Base-by-base conservation (phyloP, 2,888 invertebrate species). In the Caenorhabditis drosophilae region DNA sequence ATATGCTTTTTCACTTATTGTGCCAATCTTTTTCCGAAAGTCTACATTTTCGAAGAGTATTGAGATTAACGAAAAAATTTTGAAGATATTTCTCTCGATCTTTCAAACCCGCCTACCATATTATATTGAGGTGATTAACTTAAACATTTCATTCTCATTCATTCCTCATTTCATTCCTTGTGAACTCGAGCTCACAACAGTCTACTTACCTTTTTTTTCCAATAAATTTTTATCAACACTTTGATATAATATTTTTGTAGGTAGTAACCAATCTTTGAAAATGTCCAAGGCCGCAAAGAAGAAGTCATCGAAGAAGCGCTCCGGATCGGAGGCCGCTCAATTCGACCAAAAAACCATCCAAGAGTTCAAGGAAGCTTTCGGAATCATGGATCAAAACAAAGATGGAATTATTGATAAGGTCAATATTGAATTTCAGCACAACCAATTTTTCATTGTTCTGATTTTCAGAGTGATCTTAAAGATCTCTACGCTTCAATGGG, bases 311-410 rank as follows among this genome's bases (percentile, higher is more conserved):
- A 78, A 78, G 77, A 76, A 84, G 77, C 82, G 85, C 67, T 84
- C 85, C 53, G 85, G 86, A 58, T 85, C 85, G 67, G 85, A 85
- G 78, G 85, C 86, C 66, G 85, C 86, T 68, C 84, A 85, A 80
- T 87, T 87, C 84, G 85, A 86, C 75, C 86, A 87, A 82, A 82
- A 83, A 68, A 86, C 86, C 83, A 86, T 87, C 79, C 86, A 87
- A 80, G 72, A 74, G 51, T 86, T 86, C 84, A 87, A 87, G 84
- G 87, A 87, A 85, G 87, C 87, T 66, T 87, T 87, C 84, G 86
- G 86, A 60, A 86, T 87, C 84, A 87, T 87, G 76, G 87, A 87
- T 80, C 86, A 86, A 78, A 85, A 87, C 83, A 84, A 87, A 77
- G 87, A 73, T 59, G 73, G 73, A 49, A 48, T 73, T 62, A 73